Conservation (phyloP, 2,113 vertebrate species). For the Sterna hirundo region DNA sequence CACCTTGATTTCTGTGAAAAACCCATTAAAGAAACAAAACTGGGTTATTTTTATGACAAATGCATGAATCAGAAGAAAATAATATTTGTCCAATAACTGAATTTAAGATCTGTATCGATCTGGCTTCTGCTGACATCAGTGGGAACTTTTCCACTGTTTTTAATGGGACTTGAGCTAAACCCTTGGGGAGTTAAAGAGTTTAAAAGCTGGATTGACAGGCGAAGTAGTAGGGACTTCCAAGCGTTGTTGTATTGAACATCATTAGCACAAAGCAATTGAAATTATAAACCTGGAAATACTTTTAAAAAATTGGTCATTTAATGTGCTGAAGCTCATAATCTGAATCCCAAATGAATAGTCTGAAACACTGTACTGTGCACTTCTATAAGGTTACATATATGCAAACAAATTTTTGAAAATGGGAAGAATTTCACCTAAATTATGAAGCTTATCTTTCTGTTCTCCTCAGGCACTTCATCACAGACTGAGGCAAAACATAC, state of each 20-base stretch:
- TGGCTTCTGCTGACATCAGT: not conserved
- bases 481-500: not conserved
- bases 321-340: not conserved
- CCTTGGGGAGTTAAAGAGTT: not conserved
- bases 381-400: not conserved
- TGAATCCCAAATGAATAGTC: not conserved
- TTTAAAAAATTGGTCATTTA: not conserved
- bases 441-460: not conserved
- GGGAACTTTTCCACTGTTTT: not conserved
- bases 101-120: not conserved
- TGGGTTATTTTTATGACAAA: slow-evolving; percentile 38
- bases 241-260: not conserved
- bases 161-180: not conserved
- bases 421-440: not conserved
- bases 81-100: not conserved
- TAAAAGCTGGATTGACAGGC: not conserved
- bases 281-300: not conserved
- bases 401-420: not conserved
- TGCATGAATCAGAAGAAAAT: not conserved
- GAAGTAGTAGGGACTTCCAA: not conserved
- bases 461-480: not conserved
- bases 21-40: slow-evolving; percentile 40
- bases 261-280: not conserved
- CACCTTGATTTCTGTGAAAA: slow-evolving; percentile 27
- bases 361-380: not conserved